Base-by-base conservation (phyloP, 2,888 invertebrate genomes). In the Itoplectis maculator region DNA sequence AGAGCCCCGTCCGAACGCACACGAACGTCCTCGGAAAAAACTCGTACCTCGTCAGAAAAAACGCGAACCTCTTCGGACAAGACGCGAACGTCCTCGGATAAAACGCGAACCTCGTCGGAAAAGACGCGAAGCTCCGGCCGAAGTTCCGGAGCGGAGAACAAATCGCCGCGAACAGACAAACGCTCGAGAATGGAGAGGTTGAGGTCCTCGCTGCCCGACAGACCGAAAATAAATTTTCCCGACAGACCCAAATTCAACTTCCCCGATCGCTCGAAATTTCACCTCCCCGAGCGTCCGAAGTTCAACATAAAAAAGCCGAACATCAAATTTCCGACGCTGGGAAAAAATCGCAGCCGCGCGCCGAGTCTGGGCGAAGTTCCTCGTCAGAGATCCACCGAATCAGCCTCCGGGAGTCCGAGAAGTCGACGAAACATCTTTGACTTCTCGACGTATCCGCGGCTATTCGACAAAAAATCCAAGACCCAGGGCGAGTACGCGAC, bases 361-460 rank as follows among this genome's bases (percentile, higher is more conserved):
- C 83, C 91, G 72, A 85, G 91, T 18, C 85, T 91, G 74, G 91
- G 80, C 4, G 87, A 87, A 13, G 87, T 92, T 69, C 87, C 91
- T 74, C 92, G 93, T 88, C 93, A 93, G 84, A 90, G 91, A 76
- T 94, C 94, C 73, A 95, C 94, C 56, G 94, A 94, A 87, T 94
- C 94, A 7, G 93, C 93, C 42, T 93, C 92, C 29, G 94, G 94
- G 63, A 94, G 94, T 56, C 94, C 92, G 23, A 94, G 94, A 63
- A 94, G 94, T 56, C 94, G 94, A 63, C 94, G 94, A 87, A 95
- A 94, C 86, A 94, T 94, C 85, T 96, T 97, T 89, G 96, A 96
- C 92, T 95, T 96, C 84, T 95, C 95, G 87, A 97, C 97, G 0
- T 97, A 96, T 90, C 97, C 97, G 0, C 95, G 97, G 87, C 94